Evolutionary conservation across 1,140 invertebrate genomes (phyloP).

Genomic region (Microvelia longipes): DNA sequence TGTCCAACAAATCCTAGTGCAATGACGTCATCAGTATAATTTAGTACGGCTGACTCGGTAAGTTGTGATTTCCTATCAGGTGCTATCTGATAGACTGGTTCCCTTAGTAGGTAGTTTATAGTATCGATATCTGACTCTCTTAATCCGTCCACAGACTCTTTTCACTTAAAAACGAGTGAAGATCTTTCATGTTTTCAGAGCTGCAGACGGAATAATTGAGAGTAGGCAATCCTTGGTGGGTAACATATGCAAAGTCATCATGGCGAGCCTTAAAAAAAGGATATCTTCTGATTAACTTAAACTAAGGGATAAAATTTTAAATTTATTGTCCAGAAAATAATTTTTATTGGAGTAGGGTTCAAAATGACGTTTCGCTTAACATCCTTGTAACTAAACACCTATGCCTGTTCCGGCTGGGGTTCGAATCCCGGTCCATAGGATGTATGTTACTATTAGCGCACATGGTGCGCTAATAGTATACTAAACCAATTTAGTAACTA

Average conservation of each 20-base stretch:
- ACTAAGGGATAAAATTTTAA: too few relatives aligned
- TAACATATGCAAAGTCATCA: slow-evolving; percentile 60
- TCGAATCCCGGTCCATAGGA: too few relatives aligned
- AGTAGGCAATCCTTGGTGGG: slow-evolving; percentile 44
- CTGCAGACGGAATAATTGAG: slow-evolving; percentile 76
- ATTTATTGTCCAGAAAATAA: too few relatives aligned
- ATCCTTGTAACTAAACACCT: too few relatives aligned
- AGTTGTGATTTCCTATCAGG: slow-evolving; percentile 41
- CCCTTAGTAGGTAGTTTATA: slow-evolving; percentile 55
- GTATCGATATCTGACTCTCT: slow-evolving; percentile 53
- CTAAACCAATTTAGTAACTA: too few relatives aligned
- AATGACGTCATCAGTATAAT: slow-evolving; percentile 68
- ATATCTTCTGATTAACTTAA: too few relatives aligned
- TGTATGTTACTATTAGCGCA: too few relatives aligned
- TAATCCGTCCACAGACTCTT: slow-evolving; percentile 62
- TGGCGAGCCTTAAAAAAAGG: slow-evolving; percentile 61
- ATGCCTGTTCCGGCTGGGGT: too few relatives aligned
- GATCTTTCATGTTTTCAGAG: slow-evolving; percentile 52
- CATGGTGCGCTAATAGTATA: too few relatives aligned
- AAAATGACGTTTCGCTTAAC: too few relatives aligned
- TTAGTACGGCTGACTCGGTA: slow-evolving; percentile 51
- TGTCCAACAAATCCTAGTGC: slow-evolving; percentile 53
- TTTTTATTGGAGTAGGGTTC: too few relatives aligned
- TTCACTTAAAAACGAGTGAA: slow-evolving; percentile 55
- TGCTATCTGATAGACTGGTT: slow-evolving; percentile 71